Conservation (phyloP, 1,140 invertebrate genomes). For the Oedothorax gibbosus region DNA sequence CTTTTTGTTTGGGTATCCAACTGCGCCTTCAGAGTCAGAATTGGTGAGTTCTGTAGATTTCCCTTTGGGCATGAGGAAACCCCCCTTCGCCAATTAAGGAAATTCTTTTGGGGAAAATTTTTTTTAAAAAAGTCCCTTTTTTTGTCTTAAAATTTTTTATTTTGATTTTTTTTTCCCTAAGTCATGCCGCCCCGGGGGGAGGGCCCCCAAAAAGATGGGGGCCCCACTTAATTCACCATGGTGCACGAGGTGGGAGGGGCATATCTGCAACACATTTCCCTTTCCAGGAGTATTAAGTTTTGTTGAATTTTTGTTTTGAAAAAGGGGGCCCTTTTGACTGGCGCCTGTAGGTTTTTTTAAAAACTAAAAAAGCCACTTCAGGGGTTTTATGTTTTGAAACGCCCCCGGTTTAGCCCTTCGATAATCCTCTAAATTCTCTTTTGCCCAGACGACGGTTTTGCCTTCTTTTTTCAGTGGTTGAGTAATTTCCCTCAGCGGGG, state of each 20-base stretch:
- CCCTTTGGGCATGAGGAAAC: neutral
- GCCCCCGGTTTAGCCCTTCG: conserved; percentile 57
- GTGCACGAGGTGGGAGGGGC: too few species aligned
- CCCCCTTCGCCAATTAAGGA: neutral
- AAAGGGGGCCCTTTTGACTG: neutral
- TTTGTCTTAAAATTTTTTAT: neutral
- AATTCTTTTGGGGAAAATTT: neutral
- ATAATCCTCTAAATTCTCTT: conserved; percentile 63
- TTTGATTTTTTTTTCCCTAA: neutral
- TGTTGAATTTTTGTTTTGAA: too few species aligned
- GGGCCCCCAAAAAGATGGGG: neutral
- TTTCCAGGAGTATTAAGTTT: too few species aligned
- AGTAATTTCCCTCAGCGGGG: conserved; percentile 62
- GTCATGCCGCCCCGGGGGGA: neutral
- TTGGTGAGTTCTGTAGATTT: neutral
- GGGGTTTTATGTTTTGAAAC: neutral
- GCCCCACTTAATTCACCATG: neutral
- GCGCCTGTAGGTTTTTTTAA: neutral
- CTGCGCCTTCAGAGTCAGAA: neutral
- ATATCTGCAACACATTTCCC: too few species aligned
- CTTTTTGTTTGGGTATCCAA: neutral
- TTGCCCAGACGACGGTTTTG: conserved; percentile 63
- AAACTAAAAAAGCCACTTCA: neutral
- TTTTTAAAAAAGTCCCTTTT: neutral
- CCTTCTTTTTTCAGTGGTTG: conserved; percentile 63